phyloP scores from a whole-genome alignment of 2,797 vertebrate genomes.

The Apogon hyalosoma region DNA sequence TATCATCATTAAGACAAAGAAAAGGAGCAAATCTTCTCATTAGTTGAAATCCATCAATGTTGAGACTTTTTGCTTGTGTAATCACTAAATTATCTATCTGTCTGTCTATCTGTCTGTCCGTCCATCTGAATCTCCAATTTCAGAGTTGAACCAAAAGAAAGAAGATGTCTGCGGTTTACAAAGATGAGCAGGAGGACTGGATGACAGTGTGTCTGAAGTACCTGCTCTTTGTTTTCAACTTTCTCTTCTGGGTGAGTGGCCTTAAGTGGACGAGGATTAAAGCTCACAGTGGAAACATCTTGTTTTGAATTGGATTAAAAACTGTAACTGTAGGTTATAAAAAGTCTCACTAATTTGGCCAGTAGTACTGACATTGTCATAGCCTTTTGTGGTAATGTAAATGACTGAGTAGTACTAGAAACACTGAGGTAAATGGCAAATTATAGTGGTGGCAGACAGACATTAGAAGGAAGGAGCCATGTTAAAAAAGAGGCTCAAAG shows the following conservation, averaged over 20 bases:
- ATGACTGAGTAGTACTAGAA: no score
- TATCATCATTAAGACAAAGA: no score
- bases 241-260: slow-evolving; percentile 92
- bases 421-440: not conserved
- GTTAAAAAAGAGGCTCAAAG: slow-evolving; percentile 8
- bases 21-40: no score
- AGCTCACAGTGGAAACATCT: not conserved
- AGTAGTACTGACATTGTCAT: no score
- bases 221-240: slow-evolving; percentile 91
- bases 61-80: no score
- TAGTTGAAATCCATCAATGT: no score
- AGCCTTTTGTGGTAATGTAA: no score
- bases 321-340: no score
- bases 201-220: slow-evolving; percentile 89
- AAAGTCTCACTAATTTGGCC: no score
- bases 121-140: slow-evolving; percentile 16
- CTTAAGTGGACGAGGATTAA: not conserved
- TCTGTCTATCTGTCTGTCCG: no score
- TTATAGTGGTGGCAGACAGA: slow-evolving; percentile 3
- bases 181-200: slow-evolving; percentile 87
- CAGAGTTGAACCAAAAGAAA: slow-evolving; percentile 39
- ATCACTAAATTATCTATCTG: not conserved
- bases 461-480: not conserved
- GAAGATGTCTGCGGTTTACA: slow-evolving; percentile 84
- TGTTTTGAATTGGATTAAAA: not conserved